Base-by-base conservation (phyloP, 2,888 invertebrate species). In the Protonemura montana region DNA sequence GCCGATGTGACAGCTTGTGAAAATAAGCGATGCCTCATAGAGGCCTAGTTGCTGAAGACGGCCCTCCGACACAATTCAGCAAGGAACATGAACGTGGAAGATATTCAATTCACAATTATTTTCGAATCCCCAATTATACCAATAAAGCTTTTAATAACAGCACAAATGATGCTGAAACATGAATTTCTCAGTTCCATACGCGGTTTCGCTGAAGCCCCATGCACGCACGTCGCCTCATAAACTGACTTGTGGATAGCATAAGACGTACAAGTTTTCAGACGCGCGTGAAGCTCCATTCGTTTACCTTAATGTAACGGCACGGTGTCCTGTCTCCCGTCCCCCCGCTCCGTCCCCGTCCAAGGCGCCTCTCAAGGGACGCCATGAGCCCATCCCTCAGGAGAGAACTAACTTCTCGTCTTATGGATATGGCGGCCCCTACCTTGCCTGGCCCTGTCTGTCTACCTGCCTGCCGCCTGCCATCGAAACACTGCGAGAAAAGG, bases 341-440 rank as follows among this genome's bases (percentile, higher is more conserved):
- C n/a, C n/a, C n/a, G 35, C 35, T 10, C 5, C 35, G 35, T 35
- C 35, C 35, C 35, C 35, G 35, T 41, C 41, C 26, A 59, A 30
- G 82, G 28, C 26, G 42, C 16, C 29, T 59, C 82, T 35, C 83
- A 16, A 78, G 82, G 85, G 80, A 78, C 29, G 30, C 29, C 76
- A 59, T 81, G 82, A 84, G 84, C 84, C 81, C 6, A 76, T 76
- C 26, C 81, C 87, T 87, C 87, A 29, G 76, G 87, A 86, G 86
- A 77, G 83, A 78, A 77, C 86, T 87, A 87, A 87, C 87, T 87
- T 86, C 86, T 87, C 86, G 87, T 87, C 84, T 84, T 84, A 86
- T 85, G 86, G 87, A 85, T 86, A 85, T 86, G 87, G 85, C 82
- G 80, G 81, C 42, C 85, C 35, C 35, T 35, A 10, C 35, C 35